Evolutionary conservation across 2,113 vertebrate species (phyloP).

Genomic region (Laticauda laticaudata): DNA sequence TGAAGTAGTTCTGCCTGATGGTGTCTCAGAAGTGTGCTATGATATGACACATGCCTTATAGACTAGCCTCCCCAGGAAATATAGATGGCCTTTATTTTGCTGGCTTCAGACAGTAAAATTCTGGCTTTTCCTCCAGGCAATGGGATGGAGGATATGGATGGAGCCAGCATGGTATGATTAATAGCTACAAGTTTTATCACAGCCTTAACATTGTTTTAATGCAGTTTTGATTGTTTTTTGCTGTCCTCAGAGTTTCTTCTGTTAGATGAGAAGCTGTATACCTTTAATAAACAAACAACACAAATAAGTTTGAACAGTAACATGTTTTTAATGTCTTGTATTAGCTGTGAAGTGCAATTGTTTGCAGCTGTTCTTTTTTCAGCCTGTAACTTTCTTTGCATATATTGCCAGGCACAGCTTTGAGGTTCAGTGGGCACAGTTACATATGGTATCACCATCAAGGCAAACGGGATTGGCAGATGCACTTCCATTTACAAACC

Average conservation of each 20-base stretch:
- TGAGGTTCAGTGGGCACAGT: slow-evolving; percentile 81
- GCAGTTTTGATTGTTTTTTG: neutral
- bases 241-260: neutral
- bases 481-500: slow-evolving; percentile 84
- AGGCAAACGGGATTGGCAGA: slow-evolving; percentile 61
- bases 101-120: neutral
- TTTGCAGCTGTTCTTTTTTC: neutral
- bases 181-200: neutral
- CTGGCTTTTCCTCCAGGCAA: neutral
- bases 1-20: neutral
- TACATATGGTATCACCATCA: slow-evolving; percentile 78
- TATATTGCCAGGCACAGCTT: slow-evolving; percentile 78
- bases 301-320: neutral
- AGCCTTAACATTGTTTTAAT: neutral
- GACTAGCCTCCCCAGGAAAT: neutral
- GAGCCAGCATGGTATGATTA: neutral
- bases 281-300: neutral
- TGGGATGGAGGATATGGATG: neutral
- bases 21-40: neutral
- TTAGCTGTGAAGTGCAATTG: neutral
- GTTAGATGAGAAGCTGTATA: neutral
- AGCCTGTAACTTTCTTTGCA: neutral
- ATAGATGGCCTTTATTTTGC: neutral
- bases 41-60: neutral
- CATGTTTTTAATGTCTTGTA: neutral